Evolutionary conservation across 2,888 invertebrate genomes (phyloP).

Genomic region (Microctonus aethiopoides): DNA sequence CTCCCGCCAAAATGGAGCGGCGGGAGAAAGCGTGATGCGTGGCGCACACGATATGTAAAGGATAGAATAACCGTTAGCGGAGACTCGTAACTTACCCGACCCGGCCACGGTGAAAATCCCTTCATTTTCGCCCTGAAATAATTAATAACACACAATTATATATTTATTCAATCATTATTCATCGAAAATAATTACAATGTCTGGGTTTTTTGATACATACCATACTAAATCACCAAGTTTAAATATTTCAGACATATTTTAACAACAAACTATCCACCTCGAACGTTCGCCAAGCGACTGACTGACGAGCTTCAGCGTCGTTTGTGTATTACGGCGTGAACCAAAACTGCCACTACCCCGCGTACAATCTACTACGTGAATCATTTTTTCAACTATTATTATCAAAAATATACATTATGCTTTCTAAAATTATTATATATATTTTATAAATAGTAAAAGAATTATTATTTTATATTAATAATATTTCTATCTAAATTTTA

Average conservation of each 20-base stretch:
- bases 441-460: no score
- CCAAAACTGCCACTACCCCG: slow-evolving; percentile 50
- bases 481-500: no score
- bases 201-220: slow-evolving; percentile 68
- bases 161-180: slow-evolving; percentile 1
- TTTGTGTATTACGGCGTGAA: slow-evolving; percentile 58
- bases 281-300: slow-evolving; percentile 64
- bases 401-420: background rate
- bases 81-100: slow-evolving; percentile 81
- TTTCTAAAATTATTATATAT: no score
- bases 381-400: slow-evolving; percentile 24
- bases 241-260: slow-evolving; percentile 71
- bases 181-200: slow-evolving; percentile 17
- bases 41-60: slow-evolving; percentile 53
- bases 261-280: slow-evolving; percentile 17
- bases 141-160: slow-evolving; percentile 55
- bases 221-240: slow-evolving; percentile 78
- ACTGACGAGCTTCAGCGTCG: slow-evolving; percentile 57
- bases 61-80: slow-evolving; percentile 65
- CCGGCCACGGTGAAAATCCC: slow-evolving; percentile 96
- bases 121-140: slow-evolving; percentile 96
- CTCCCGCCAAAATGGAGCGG: slow-evolving; percentile 51
- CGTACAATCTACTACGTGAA: slow-evolving; percentile 35
- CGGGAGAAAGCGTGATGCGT: slow-evolving; percentile 35
- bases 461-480: background rate